These are phyloP conservation scores for Chloroceryle inda DNA, from an alignment of 2,797 vertebrate genomes.

Conservation along the genomic window DNA sequence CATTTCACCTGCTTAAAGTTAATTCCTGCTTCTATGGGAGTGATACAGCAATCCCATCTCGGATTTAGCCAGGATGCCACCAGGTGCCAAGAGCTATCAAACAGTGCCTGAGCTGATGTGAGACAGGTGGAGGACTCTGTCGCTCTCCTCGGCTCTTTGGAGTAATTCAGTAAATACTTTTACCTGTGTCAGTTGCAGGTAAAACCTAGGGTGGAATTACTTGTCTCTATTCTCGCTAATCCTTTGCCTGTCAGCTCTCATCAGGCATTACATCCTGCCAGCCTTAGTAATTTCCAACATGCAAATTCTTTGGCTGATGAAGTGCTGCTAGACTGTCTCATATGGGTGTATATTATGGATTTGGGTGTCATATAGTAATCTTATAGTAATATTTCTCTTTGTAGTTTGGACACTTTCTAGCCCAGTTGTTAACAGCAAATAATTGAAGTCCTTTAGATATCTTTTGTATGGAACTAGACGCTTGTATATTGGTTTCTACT, in stretches of 20 bases:
- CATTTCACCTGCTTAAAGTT: constrained; percentile 43
- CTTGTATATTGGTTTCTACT: background rate
- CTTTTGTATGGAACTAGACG: background rate
- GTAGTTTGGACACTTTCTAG: background rate
- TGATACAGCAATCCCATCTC: background rate
- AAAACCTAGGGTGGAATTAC: background rate
- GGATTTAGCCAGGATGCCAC: constrained; percentile 12
- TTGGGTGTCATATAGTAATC: constrained; percentile 35
- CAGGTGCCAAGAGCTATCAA: constrained; percentile 37
- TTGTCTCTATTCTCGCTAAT: constrained; percentile 60
- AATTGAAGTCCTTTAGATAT: background rate
- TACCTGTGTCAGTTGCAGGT: constrained; percentile 68
- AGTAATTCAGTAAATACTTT: constrained; percentile 46
- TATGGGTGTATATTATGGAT: background rate
- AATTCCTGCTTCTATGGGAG: background rate
- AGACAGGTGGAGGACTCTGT: constrained; percentile 35
- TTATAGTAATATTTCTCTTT: background rate
- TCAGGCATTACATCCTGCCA: constrained; percentile 54
- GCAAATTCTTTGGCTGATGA: constrained; percentile 46
- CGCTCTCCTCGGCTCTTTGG: background rate
- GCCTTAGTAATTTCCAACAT: constrained; percentile 8
- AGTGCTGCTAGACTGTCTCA: constrained; percentile 10
- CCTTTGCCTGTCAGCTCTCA: constrained; percentile 66
- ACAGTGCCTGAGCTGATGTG: constrained; percentile 1
- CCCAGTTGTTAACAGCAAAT: background rate